A percentile compares a stretch with the other conserved stretches of the same genome.
These are phyloP conservation scores for Cygnus buccinator DNA, from an alignment of 2,113 vertebrate genomes.

Conservation along the genomic window DNA sequence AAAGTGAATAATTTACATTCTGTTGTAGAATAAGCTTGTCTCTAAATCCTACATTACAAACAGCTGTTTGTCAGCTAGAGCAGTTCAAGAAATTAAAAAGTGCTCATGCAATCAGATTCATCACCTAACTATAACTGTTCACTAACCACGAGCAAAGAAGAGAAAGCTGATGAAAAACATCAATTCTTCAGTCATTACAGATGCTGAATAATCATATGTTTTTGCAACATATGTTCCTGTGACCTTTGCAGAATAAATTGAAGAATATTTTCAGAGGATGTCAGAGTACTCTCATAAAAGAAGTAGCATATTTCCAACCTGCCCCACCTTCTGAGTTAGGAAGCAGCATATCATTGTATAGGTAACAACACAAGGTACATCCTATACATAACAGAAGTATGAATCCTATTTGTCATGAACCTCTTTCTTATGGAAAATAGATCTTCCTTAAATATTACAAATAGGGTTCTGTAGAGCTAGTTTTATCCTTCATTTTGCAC, in stretches of 20 bases:
- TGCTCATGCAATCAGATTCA: not conserved
- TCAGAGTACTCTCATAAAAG: not conserved
- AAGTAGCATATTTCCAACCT: not conserved
- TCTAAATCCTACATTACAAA: not conserved
- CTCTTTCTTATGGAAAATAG: not conserved
- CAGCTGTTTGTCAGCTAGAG: not conserved
- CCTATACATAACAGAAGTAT: not conserved
- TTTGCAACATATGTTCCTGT: not conserved
- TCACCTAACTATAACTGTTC: not conserved
- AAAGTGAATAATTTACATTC: constrained; percentile 6
- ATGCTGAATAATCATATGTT: not conserved
- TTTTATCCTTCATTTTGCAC: not conserved
- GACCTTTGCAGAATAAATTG: not conserved
- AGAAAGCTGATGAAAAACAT: not conserved
- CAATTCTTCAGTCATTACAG: not conserved
- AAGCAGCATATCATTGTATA: not conserved
- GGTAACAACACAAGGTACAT: not conserved
- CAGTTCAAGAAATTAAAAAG: not conserved
- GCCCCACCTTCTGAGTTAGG: not conserved
- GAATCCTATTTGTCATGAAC: not conserved
- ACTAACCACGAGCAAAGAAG: not conserved
- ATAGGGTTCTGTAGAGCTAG: not conserved
- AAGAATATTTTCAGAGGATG: not conserved
- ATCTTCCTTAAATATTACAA: not conserved
- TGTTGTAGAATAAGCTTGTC: not conserved